Evolutionary conservation across 2,888 invertebrate species (phyloP), one percentile per base, ranked within the genome.

Genomic region (Choristoneura rosaceana): DNA sequence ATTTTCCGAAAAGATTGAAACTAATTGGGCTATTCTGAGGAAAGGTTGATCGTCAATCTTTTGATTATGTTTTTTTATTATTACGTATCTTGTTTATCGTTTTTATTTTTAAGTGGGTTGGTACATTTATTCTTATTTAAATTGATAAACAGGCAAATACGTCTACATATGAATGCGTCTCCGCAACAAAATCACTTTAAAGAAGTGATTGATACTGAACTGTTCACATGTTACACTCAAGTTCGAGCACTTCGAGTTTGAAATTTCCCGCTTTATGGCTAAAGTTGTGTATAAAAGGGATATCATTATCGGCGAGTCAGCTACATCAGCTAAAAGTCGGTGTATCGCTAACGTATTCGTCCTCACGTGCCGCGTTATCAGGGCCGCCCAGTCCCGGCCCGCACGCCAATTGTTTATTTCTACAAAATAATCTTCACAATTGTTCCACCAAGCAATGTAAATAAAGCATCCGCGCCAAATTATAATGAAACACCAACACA

Each of bases 321-420:
- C 71, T 52, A 38, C 62, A 68, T 71, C 71, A 68, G 68, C 71
- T 80, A 82, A 87, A 88, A 87, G 83, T 86, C 84, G 86, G 79
- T 81, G 81, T 81, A 81, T 84, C 80, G 82, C 81, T 91, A 91
- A 91, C 89, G 82, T 90, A 92, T 92, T 90, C 91, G 76, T 69
- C 74, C 84, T 80, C 92, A 92, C 92, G 92, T 81, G 74, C 80
- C 76, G 76, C 63, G 83, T 88, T 92, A 92, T 92, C 92, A 80
- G 76, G 74, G 69, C 74, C 74, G 76, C 78, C 76, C 90, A 90
- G 88, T 77, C 82, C 63, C 71, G 70, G 77, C 74, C 74, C 74
- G 75, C 76, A 78, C 77, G 74, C 75, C 78, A 75, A 85, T 87
- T 88, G 88, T 91, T 90, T 90, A 86, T 88, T 88, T 84, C 84